Conservation (phyloP, 2,797 vertebrate species). For the Petrocephalus schoutedeni region DNA sequence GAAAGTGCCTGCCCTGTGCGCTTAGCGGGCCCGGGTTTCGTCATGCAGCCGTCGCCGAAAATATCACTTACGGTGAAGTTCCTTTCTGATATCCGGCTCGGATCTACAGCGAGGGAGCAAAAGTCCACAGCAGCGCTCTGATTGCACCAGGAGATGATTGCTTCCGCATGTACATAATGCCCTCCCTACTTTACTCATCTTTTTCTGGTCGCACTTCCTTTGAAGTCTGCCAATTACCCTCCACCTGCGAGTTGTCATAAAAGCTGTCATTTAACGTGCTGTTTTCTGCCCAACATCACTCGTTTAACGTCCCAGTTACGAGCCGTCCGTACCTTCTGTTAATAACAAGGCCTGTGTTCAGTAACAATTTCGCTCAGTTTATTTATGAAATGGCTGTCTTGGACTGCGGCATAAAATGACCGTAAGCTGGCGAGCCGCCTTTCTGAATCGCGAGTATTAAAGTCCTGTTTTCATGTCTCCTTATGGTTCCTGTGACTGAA, state of each 20-base stretch:
- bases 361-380: neutral
- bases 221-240: neutral
- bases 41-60: neutral
- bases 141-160: neutral
- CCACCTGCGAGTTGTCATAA: conserved; percentile 6
- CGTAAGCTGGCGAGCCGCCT: neutral
- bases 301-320: neutral
- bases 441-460: neutral
- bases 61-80: neutral
- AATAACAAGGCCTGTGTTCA: neutral
- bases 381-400: neutral
- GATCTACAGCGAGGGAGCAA: neutral
- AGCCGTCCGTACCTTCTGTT: neutral
- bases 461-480: neutral
- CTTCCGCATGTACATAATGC: neutral
- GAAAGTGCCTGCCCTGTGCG: neutral
- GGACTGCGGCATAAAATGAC: neutral
- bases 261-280: neutral
- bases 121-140: no score
- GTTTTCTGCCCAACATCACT: neutral
- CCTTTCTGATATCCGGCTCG: neutral
- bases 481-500: neutral
- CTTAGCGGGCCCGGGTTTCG: neutral
- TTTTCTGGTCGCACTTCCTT: neutral
- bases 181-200: neutral